These are phyloP conservation scores for Leptopilina clavipes DNA, from an alignment of 1,140 invertebrate species.

Conservation along the genomic window DNA sequence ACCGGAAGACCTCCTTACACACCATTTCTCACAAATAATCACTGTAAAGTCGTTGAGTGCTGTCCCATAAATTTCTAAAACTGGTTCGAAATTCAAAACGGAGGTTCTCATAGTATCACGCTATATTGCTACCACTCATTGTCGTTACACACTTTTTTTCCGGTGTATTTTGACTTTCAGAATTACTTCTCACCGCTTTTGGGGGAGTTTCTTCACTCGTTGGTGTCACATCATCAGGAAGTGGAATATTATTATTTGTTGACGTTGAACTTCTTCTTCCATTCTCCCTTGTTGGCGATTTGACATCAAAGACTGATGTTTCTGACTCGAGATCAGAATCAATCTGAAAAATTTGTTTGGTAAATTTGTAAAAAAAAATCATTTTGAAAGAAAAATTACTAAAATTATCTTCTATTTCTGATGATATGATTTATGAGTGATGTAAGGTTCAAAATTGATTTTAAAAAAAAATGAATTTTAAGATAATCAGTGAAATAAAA, in stretches of 20 bases:
- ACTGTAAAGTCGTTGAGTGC: slow-evolving; percentile 67
- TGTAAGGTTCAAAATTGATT: too few relatives aligned
- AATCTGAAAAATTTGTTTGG: too few relatives aligned
- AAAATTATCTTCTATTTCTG: too few relatives aligned
- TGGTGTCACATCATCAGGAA: slow-evolving; percentile 66
- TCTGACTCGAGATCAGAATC: slow-evolving; percentile 80
- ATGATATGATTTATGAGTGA: too few relatives aligned
- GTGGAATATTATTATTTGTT: slow-evolving; percentile 77
- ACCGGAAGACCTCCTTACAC: slow-evolving; percentile 10
- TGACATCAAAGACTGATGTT: slow-evolving; percentile 77
- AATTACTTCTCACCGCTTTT: slow-evolving; percentile 77
- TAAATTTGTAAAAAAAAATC: too few relatives aligned
- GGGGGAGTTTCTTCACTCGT: slow-evolving; percentile 73
- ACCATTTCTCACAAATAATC: slow-evolving; percentile 41
- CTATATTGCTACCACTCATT: slow-evolving; percentile 82
- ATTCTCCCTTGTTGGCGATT: slow-evolving; percentile 74
- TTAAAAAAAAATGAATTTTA: too few relatives aligned
- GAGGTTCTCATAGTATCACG: slow-evolving; percentile 77
- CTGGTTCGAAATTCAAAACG: slow-evolving; percentile 69
- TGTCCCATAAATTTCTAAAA: slow-evolving; percentile 68
- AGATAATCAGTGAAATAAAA: too few relatives aligned
- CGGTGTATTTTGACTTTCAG: slow-evolving; percentile 76
- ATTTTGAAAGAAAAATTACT: too few relatives aligned
- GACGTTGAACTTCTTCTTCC: slow-evolving; percentile 77
- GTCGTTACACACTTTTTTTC: slow-evolving; percentile 78